phyloP scores from a whole-genome alignment of 2,113 vertebrate species.

The Lasiurus cinereus region DNA sequence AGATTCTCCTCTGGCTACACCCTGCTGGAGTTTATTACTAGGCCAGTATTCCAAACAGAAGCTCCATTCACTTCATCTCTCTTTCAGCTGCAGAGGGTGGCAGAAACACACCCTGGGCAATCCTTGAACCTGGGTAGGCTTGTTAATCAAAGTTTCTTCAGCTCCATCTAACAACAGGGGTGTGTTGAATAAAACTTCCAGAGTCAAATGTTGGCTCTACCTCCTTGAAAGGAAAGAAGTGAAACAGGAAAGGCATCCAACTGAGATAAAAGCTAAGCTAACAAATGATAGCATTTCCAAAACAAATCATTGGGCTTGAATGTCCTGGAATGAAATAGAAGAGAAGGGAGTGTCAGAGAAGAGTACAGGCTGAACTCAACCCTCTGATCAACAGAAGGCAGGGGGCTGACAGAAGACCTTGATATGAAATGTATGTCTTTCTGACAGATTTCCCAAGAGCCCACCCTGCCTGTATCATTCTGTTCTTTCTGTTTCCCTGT shows the following conservation, averaged over 20 bases:
- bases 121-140: slow-evolving; percentile 8
- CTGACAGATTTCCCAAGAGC: slow-evolving; percentile 26
- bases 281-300: slow-evolving; percentile 82
- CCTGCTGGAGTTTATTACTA: not conserved
- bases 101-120: not conserved
- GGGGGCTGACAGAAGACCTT: not conserved
- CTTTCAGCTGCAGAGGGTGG: slow-evolving; percentile 21
- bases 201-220: slow-evolving; percentile 54
- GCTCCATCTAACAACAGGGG: slow-evolving; percentile 75
- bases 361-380: not conserved
- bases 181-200: slow-evolving; percentile 72
- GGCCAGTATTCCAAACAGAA: slow-evolving; percentile 62
- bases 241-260: slow-evolving; percentile 73
- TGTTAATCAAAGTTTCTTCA: slow-evolving; percentile 77
- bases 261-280: slow-evolving; percentile 81
- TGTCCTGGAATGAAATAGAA: slow-evolving; percentile 36
- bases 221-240: slow-evolving; percentile 69
- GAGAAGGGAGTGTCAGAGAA: slow-evolving; percentile 53
- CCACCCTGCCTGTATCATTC: not conserved
- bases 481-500: slow-evolving; percentile 15
- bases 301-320: slow-evolving; percentile 66
- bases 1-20: not conserved
- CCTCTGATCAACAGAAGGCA: slow-evolving; percentile 34
- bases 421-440: not conserved
- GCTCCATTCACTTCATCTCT: slow-evolving; percentile 2